phyloP scores from a whole-genome alignment of 2,113 vertebrate genomes.

The Solea senegalensis region DNA sequence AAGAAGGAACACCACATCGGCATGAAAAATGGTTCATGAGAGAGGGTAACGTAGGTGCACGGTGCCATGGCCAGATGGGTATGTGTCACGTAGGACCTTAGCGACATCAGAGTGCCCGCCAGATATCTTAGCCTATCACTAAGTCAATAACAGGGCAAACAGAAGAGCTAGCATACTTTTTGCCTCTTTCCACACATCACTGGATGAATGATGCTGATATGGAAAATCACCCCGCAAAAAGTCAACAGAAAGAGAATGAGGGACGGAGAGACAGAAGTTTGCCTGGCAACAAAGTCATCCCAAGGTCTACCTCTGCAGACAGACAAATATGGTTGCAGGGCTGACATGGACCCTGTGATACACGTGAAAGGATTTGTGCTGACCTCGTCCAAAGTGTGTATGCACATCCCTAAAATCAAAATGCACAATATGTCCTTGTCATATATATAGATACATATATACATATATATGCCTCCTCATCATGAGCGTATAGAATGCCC shows the following conservation, averaged over 20 bases:
- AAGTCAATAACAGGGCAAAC: constrained; percentile 83
- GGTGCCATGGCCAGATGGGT: constrained; percentile 65
- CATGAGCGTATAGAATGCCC: not conserved
- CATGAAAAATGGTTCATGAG: constrained; percentile 74
- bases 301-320: constrained; percentile 77
- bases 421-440: constrained; percentile 15
- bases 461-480: not conserved
- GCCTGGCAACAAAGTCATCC: constrained; percentile 77
- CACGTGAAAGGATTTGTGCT: constrained; percentile 32
- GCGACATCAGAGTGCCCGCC: constrained; percentile 74
- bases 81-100: constrained; percentile 78
- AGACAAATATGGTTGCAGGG: constrained; percentile 49
- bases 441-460: not conserved
- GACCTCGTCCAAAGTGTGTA: constrained; percentile 40
- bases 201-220: constrained; percentile 75
- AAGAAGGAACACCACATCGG: constrained; percentile 63
- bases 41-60: constrained; percentile 51
- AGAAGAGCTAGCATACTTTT: constrained; percentile 76
- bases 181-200: constrained; percentile 77
- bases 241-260: constrained; percentile 78
- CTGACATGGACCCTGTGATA: constrained; percentile 30
- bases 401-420: constrained; percentile 45
- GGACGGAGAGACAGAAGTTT: constrained; percentile 70
- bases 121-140: constrained; percentile 77
- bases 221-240: constrained; percentile 78